phyloP scores from a whole-genome alignment of 2,797 vertebrate species.

The Chaenodraco wilsoni region DNA sequence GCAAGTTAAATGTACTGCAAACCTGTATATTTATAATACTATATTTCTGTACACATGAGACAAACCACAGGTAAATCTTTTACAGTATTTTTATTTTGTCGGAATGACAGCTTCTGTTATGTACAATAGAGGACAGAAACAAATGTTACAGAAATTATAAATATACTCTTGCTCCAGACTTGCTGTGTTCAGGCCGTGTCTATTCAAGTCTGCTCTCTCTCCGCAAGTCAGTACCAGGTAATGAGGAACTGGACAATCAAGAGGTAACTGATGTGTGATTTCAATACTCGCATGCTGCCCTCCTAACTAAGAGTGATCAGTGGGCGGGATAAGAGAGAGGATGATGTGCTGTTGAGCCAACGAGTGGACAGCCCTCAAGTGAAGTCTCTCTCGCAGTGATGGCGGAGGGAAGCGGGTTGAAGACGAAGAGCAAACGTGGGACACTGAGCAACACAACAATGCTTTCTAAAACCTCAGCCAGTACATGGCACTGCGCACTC shows the following conservation, averaged over 20 bases:
- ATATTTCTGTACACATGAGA: neutral
- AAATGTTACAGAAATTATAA: conserved; percentile 80
- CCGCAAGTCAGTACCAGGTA: conserved; percentile 27
- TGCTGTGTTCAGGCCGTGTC: conserved; percentile 34
- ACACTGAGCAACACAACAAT: conserved; percentile 40
- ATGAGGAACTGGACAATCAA: conserved; percentile 38
- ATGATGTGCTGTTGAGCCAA: conserved; percentile 24
- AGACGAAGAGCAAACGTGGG: conserved; percentile 29
- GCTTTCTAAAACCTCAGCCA: conserved; percentile 92
- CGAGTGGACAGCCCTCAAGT: conserved; percentile 15
- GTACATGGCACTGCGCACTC: conserved; percentile 95
- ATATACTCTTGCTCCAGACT: conserved; percentile 75
- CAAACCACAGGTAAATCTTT: conserved; percentile 27
- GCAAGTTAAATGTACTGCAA: neutral
- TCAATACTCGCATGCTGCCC: conserved; percentile 22
- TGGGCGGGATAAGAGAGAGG: conserved; percentile 21
- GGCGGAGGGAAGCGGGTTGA: neutral
- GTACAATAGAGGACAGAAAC: conserved; percentile 84
- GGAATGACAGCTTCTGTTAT: conserved; percentile 82
- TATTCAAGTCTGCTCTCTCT: conserved; percentile 25
- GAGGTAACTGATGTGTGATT: conserved; percentile 32
- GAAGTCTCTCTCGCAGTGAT: conserved; percentile 23
- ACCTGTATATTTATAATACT: neutral
- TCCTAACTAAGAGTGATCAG: conserved; percentile 25
- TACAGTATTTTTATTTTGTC: conserved; percentile 73